phyloP scores from a whole-genome alignment of 92 coral and sea anemone species.

The Siderastrea siderea region DNA sequence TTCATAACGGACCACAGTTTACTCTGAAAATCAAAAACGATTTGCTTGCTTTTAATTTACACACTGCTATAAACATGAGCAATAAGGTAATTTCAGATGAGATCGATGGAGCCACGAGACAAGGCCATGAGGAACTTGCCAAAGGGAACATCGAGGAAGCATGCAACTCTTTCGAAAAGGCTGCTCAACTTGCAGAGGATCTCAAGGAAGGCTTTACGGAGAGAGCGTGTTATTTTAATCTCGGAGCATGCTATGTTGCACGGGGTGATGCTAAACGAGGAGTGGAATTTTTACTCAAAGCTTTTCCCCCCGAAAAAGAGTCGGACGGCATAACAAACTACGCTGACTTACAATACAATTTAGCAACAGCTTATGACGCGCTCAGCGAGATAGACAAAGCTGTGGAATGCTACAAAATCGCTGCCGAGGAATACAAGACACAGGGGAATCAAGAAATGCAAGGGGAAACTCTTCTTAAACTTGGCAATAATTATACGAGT shows the following conservation, averaged over 20 bases:
- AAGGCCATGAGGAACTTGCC: constrained; percentile 87
- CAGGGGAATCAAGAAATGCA: constrained; percentile 87
- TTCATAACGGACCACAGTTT: not conserved
- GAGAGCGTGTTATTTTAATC: constrained; percentile 96
- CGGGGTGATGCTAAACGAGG: constrained; percentile 90
- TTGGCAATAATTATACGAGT: constrained; percentile 82
- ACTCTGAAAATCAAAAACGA: not conserved
- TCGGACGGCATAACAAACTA: constrained; percentile 89
- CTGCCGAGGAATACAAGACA: constrained; percentile 79
- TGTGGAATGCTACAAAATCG: constrained; percentile 82
- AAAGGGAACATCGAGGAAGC: constrained; percentile 86
- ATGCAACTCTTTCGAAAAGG: constrained; percentile 86
- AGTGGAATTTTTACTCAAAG: constrained; percentile 81
- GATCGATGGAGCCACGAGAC: constrained; percentile 83
- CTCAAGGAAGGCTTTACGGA: constrained; percentile 88
- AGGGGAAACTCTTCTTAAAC: constrained; percentile 85
- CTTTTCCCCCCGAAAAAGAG: constrained; percentile 92
- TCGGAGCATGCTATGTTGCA: constrained; percentile 98
- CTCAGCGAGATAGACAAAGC: constrained; percentile 79
- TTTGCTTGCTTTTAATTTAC: not conserved
- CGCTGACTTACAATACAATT: constrained; percentile 94
- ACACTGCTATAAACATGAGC: constrained; percentile 6
- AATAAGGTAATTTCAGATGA: constrained; percentile 51
- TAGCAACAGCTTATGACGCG: constrained; percentile 92
- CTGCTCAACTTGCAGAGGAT: constrained; percentile 76